A percentile compares a stretch with the other conserved stretches of the same genome.
Evolutionary conservation across 2,888 invertebrate species (phyloP).

Genomic region (Drosophila hamatofila): DNA sequence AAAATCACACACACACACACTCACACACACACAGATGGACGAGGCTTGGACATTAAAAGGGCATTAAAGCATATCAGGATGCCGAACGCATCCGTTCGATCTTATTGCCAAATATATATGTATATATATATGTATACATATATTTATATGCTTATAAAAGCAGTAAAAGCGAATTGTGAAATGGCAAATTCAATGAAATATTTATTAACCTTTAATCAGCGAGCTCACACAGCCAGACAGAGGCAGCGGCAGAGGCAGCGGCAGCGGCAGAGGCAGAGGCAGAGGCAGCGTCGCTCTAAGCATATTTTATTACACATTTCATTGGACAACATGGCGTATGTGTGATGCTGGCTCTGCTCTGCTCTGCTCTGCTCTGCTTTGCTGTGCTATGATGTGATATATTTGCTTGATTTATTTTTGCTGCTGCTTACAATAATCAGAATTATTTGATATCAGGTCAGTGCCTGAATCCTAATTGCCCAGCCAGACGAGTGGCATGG

Average conservation of each 20-base stretch:
- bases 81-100: conserved; percentile 43
- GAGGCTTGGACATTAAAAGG: conserved; percentile 31
- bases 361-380: background rate
- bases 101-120: conserved; percentile 39
- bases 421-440: conserved; percentile 32
- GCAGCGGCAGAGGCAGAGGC: background rate
- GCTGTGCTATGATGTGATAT: conserved; percentile 16
- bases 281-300: conserved; percentile 10
- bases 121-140: background rate
- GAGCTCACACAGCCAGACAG: background rate
- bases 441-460: conserved; percentile 44
- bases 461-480: conserved; percentile 52
- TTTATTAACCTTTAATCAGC: conserved; percentile 62
- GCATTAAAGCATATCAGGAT: conserved; percentile 46
- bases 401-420: conserved; percentile 45
- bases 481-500: conserved; percentile 23
- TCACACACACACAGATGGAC: background rate
- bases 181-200: conserved; percentile 68
- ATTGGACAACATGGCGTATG: conserved; percentile 45
- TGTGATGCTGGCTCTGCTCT: conserved; percentile 8
- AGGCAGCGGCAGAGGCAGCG: too few relatives aligned
- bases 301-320: conserved; percentile 51
- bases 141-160: background rate
- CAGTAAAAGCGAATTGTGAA: conserved; percentile 53
- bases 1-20: background rate